A percentile compares a stretch with the other conserved stretches of the same genome.
These are phyloP conservation scores for Siniperca obscura DNA, from an alignment of 2,797 vertebrate genomes.

Conservation along the genomic window DNA sequence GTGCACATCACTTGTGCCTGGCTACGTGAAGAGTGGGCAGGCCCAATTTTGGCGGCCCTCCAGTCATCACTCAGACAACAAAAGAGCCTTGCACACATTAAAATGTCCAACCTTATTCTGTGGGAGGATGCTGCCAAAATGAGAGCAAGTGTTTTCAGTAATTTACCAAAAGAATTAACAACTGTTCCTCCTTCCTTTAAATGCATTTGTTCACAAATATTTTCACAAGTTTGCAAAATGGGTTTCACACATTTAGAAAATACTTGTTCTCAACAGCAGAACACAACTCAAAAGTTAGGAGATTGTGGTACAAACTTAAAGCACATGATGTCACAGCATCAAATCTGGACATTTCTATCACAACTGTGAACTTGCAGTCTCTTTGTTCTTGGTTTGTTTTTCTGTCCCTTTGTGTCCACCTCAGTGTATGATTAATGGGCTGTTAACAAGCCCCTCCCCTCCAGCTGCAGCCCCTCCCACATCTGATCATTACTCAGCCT, in stretches of 20 bases:
- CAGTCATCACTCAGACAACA: conserved; percentile 65
- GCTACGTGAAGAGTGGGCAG: conserved; percentile 54
- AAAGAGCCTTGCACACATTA: conserved; percentile 68
- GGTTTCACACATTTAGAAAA: conserved; percentile 47
- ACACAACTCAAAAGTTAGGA: conserved; percentile 32
- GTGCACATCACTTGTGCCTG: conserved; percentile 49
- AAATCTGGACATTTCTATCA: not conserved
- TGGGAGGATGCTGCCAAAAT: conserved; percentile 65
- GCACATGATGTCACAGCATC: not conserved
- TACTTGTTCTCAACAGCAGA: conserved; percentile 16
- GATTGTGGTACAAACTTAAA: not conserved
- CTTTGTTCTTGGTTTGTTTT: conserved; percentile 40
- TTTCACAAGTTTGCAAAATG: conserved; percentile 64
- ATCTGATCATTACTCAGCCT: conserved; percentile 28
- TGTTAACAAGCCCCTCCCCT: conserved; percentile 50
- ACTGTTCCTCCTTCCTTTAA: conserved; percentile 45
- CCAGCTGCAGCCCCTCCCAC: conserved; percentile 65
- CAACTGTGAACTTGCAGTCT: conserved; percentile 1
- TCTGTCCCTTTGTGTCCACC: conserved; percentile 30
- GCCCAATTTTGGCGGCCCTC: conserved; percentile 52
- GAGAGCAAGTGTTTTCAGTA: conserved; percentile 52
- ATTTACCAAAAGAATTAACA: conserved; percentile 58
- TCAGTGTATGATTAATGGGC: conserved; percentile 35
- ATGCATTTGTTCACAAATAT: conserved; percentile 48
- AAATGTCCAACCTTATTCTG: conserved; percentile 58